phyloP scores from a whole-genome alignment of 2,888 invertebrate species.

The Empis livida region DNA sequence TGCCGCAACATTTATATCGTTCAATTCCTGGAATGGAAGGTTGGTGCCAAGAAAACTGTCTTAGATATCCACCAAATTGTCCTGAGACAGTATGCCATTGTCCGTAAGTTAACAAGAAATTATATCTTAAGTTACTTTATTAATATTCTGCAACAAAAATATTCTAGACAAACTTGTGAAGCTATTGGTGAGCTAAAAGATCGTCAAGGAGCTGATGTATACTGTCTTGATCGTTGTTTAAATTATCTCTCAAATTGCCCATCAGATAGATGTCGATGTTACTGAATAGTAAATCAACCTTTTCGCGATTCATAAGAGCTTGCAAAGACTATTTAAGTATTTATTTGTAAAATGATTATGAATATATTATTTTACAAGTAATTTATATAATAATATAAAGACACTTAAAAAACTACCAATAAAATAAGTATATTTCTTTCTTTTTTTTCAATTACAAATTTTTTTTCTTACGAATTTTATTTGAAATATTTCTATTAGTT shows the following conservation, averaged over 20 bases:
- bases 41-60: slow-evolving; percentile 79
- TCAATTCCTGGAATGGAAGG: slow-evolving; percentile 60
- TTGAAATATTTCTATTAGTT: no score
- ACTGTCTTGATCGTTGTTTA: slow-evolving; percentile 77
- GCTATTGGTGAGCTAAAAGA: slow-evolving; percentile 65
- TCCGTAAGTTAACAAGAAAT: slow-evolving; percentile 51
- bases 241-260: slow-evolving; percentile 64
- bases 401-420: no score
- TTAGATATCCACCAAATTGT: slow-evolving; percentile 77
- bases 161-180: slow-evolving; percentile 53
- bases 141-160: no score
- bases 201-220: slow-evolving; percentile 62
- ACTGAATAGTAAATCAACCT: slow-evolving; percentile 33
- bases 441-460: no score
- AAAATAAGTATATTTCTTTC: no score
- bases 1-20: slow-evolving; percentile 50
- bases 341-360: no score
- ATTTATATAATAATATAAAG: no score
- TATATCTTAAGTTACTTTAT: no score
- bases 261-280: slow-evolving; percentile 56
- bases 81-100: slow-evolving; percentile 63
- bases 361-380: no score
- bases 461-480: no score
- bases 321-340: no score
- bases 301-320: no score